Conservation (phyloP, 64 coral and sea anemone genomes). For the Acropora yongei region DNA sequence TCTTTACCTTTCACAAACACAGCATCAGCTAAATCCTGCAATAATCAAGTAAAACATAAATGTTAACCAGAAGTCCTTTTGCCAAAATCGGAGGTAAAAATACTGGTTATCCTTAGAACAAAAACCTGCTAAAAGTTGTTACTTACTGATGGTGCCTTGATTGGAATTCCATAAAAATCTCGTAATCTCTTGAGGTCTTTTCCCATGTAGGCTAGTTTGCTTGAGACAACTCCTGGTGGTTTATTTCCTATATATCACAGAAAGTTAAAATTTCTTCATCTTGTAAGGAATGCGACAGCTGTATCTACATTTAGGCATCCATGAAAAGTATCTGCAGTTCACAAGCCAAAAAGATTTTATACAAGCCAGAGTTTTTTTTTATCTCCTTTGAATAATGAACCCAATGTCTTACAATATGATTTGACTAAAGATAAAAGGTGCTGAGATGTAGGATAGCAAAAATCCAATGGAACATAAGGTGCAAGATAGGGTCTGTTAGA, state of each 20-base stretch:
- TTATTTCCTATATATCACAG: slow-evolving; percentile 46
- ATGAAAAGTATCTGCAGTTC: too few relatives aligned
- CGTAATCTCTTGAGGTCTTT: slow-evolving; percentile 74
- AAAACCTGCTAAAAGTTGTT: not conserved
- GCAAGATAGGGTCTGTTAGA: too few relatives aligned
- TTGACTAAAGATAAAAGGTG: too few relatives aligned
- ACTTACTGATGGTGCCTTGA: slow-evolving; percentile 71
- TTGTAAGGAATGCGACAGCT: too few relatives aligned
- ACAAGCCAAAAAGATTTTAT: too few relatives aligned
- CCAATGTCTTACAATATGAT: too few relatives aligned
- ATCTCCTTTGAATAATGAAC: too few relatives aligned
- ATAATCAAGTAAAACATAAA: not conserved
- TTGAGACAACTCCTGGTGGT: slow-evolving; percentile 58
- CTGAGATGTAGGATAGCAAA: too few relatives aligned
- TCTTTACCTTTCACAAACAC: slow-evolving; percentile 66
- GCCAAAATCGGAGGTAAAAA: not conserved
- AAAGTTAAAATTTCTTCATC: not conserved
- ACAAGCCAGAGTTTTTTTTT: too few relatives aligned
- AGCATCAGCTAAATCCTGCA: slow-evolving; percentile 38
- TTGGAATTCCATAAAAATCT: slow-evolving; percentile 82
- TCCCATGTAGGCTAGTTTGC: slow-evolving; percentile 56
- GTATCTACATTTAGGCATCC: too few relatives aligned
- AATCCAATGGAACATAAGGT: too few relatives aligned
- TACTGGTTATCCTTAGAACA: not conserved
- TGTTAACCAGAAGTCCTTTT: too few relatives aligned